A percentile compares a stretch with the other conserved stretches of the same genome.
Evolutionary conservation across 2,888 invertebrate species (phyloP).

Genomic region (Dendrolimus houi): DNA sequence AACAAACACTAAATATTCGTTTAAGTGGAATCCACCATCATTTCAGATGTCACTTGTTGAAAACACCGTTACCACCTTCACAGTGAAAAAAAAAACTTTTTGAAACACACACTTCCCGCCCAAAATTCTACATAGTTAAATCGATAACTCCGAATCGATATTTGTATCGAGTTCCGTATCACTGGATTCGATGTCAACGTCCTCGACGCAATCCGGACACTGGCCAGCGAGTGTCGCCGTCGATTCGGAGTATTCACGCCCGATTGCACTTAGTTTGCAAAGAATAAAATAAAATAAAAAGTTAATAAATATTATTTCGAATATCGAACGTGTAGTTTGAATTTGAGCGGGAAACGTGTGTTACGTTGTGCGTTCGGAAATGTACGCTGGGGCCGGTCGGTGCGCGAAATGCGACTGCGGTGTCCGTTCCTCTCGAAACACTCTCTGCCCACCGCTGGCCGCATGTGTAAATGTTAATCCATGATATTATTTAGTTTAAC

Average conservation of each 20-base stretch:
- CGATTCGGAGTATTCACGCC: constrained; percentile 53
- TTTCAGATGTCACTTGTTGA: constrained; percentile 50
- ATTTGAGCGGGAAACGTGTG: constrained; percentile 65
- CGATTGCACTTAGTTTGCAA: constrained; percentile 57
- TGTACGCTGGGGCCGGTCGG: constrained; percentile 60
- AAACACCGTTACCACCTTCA: constrained; percentile 62
- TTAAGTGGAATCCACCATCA: constrained; percentile 69
- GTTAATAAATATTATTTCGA: constrained; percentile 29
- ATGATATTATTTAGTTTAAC: constrained; percentile 43
- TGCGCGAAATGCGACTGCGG: constrained; percentile 66
- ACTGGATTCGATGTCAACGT: constrained; percentile 56
- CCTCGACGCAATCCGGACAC: constrained; percentile 61
- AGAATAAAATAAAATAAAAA: constrained; percentile 31
- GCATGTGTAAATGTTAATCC: constrained; percentile 61
- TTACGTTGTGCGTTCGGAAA: constrained; percentile 55
- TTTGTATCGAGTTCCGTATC: constrained; percentile 33
- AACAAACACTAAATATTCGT: constrained; percentile 47
- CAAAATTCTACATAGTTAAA: constrained; percentile 41
- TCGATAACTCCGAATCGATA: constrained; percentile 43
- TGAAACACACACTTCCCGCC: constrained; percentile 55
- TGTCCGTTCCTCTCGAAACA: constrained; percentile 41
- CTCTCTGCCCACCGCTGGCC: constrained; percentile 54
- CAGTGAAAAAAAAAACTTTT: constrained; percentile 38
- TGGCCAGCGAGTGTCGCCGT: constrained; percentile 46
- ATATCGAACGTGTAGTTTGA: constrained; percentile 32